Conservation (phyloP, 2,113 vertebrate genomes). For the Mohoua ochrocephala region DNA sequence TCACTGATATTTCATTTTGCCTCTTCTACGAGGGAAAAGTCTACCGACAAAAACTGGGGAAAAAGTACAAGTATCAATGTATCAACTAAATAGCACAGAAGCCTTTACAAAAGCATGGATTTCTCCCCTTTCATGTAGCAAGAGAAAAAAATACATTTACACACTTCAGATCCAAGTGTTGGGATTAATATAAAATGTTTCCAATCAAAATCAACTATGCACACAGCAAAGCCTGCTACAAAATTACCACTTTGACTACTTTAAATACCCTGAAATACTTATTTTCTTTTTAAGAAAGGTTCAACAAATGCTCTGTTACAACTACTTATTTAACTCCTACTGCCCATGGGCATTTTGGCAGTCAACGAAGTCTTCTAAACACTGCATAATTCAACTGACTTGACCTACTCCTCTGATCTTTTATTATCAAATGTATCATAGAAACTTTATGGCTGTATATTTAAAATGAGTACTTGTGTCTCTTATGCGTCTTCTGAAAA, state of each 20-base stretch:
- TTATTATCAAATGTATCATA: not conserved
- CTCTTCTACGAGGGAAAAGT: not conserved
- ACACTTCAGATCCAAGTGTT: not conserved
- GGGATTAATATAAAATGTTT: not conserved
- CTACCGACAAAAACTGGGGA: not conserved
- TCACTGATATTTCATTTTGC: not conserved
- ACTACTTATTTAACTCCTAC: not conserved
- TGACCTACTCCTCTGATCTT: not conserved
- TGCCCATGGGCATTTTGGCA: slow-evolving; percentile 17
- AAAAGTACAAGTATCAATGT: not conserved
- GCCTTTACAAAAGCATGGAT: not conserved
- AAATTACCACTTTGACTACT: not conserved
- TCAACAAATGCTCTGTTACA: slow-evolving; percentile 2
- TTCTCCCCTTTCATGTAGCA: not conserved
- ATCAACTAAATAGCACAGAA: not conserved
- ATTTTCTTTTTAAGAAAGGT: slow-evolving; percentile 14
- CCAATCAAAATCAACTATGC: not conserved
- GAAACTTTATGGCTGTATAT: not conserved
- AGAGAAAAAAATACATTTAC: not conserved
- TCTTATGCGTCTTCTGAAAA: not conserved
- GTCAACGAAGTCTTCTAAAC: not conserved
- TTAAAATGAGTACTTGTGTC: not conserved
- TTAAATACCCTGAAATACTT: not conserved
- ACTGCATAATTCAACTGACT: slow-evolving; percentile 5
- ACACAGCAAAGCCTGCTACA: not conserved